A percentile compares a stretch with the other conserved stretches of the same genome.
Evolutionary conservation across 2,797 vertebrate genomes (phyloP).

Genomic region (Phoxinus dragarum): DNA sequence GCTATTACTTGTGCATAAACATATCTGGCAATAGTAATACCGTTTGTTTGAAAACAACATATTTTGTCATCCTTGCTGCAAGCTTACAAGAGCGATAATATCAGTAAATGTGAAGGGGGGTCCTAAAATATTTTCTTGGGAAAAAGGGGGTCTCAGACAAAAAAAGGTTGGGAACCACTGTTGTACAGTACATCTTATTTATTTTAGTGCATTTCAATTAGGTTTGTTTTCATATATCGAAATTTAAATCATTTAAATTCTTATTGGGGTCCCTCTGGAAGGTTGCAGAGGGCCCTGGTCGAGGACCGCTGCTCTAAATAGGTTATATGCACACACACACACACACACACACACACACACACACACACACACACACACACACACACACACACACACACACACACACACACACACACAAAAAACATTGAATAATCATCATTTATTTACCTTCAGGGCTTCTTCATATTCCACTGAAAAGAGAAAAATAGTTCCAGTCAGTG

Average conservation of each 20-base stretch:
- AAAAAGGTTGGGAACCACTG: too few species aligned
- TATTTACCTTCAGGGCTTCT: constrained; percentile 91
- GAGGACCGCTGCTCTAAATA: background rate
- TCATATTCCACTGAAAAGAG: constrained; percentile 88
- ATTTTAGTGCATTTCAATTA: too few species aligned
- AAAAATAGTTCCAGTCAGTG: background rate
- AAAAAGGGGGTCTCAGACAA: too few species aligned
- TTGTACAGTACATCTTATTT: background rate
- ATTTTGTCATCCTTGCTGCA: too few species aligned
- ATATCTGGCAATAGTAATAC: too few species aligned
- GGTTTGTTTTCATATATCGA: background rate
- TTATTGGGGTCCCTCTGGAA: background rate
- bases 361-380: background rate
- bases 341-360: background rate
- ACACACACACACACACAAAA: background rate
- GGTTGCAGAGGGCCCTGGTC: background rate
- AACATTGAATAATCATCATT: background rate
- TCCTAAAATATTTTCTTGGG: too few species aligned
- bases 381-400: background rate
- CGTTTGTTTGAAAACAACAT: too few species aligned
- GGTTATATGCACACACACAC: background rate
- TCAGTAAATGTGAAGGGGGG: too few species aligned
- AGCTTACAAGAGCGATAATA: too few species aligned
- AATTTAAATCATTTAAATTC: background rate
- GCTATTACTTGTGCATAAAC: too few species aligned